phyloP scores from a whole-genome alignment of 2,797 vertebrate species.

The Microctenopoma lineatum region DNA sequence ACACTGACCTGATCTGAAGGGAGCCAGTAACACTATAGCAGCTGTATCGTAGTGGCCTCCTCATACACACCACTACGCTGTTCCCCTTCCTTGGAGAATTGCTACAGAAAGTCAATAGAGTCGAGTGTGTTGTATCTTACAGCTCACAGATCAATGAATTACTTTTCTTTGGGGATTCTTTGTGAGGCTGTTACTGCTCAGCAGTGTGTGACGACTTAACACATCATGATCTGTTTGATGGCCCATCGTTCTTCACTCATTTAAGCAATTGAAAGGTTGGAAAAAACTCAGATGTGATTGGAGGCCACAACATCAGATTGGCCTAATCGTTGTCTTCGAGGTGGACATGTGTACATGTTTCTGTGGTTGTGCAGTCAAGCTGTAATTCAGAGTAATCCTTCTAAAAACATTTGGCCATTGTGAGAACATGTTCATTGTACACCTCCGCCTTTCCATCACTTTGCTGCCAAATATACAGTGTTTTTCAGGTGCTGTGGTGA shows the following conservation, averaged over 20 bases:
- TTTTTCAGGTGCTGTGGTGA: constrained; percentile 22
- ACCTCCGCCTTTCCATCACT: constrained; percentile 3
- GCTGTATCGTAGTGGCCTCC: constrained; percentile 23
- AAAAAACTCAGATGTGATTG: constrained; percentile 17
- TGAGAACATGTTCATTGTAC: background rate
- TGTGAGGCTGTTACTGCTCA: constrained; percentile 26
- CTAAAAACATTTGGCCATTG: too few species aligned
- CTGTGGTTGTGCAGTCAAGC: background rate
- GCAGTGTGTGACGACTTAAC: constrained; percentile 26
- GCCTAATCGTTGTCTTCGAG: background rate
- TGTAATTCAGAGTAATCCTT: too few species aligned
- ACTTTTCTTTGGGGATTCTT: constrained; percentile 7
- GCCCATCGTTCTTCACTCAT: constrained; percentile 37
- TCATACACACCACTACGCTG: background rate
- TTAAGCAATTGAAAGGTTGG: constrained; percentile 36
- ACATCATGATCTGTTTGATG: constrained; percentile 33
- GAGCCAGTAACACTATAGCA: constrained; percentile 5
- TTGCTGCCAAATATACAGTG: background rate
- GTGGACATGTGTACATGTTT: background rate
- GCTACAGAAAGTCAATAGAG: constrained; percentile 31
- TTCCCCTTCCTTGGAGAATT: constrained; percentile 5
- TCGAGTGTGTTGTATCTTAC: constrained; percentile 31
- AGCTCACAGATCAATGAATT: constrained; percentile 46
- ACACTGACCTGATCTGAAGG: constrained; percentile 24
- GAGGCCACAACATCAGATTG: constrained; percentile 32